A percentile compares a stretch with the other conserved stretches of the same genome.
phyloP scores from a whole-genome alignment of 2,113 vertebrate genomes.

The Oreotrochilus melanogaster region DNA sequence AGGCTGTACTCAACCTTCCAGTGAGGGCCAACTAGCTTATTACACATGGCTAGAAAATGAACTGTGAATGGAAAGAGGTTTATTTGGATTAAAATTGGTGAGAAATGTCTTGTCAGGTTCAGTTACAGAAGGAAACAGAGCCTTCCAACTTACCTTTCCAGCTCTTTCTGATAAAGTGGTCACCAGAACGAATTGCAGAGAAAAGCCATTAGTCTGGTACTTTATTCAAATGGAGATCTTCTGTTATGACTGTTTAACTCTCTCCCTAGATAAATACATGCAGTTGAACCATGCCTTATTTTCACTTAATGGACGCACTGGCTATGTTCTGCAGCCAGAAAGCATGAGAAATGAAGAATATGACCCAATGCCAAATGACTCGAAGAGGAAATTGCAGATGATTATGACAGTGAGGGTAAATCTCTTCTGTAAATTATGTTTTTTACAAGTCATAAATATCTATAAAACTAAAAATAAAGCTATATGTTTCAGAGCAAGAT shows the following conservation, averaged over 20 bases:
- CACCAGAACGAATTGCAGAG: background rate
- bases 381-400: constrained; percentile 81
- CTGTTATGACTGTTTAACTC: background rate
- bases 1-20: background rate
- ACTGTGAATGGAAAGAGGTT: background rate
- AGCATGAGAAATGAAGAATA: constrained; percentile 88
- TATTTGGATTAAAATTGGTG: background rate
- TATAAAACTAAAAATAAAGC: constrained; percentile 54
- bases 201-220: background rate
- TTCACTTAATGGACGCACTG: constrained; percentile 88
- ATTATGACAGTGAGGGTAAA: constrained; percentile 83
- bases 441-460: constrained; percentile 27
- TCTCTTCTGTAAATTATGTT: background rate
- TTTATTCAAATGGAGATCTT: background rate
- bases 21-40: background rate
- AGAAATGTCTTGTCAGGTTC: background rate
- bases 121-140: background rate
- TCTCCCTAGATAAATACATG: constrained; percentile 89
- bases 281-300: constrained; percentile 94
- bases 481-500: constrained; percentile 36
- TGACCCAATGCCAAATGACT: constrained; percentile 82
- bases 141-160: background rate
- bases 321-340: constrained; percentile 95
- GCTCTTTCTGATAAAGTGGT: background rate
- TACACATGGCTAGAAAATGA: background rate